Evolutionary conservation across 2,113 vertebrate species (phyloP).

Genomic region (Turnix velox): DNA sequence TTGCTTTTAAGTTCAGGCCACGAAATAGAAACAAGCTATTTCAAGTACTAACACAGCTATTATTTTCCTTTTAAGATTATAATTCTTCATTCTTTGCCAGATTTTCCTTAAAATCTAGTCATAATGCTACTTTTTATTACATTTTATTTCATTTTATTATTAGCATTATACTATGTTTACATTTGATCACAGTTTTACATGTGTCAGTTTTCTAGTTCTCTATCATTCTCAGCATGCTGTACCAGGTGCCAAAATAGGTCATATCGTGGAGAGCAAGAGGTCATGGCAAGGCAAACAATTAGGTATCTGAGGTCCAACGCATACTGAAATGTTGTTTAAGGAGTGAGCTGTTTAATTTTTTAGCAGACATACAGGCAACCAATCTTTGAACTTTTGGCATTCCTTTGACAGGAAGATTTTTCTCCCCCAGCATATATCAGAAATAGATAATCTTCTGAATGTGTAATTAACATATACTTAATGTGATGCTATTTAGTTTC

Average conservation of each 20-base stretch:
- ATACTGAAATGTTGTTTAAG: neutral
- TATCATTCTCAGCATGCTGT: neutral
- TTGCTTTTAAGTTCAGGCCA: neutral
- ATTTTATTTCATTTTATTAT: neutral
- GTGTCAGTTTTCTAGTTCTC: neutral
- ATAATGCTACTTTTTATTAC: neutral
- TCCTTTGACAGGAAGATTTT: neutral
- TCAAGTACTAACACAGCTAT: neutral
- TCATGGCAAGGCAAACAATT: neutral
- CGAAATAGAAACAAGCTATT: neutral
- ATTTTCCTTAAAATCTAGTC: neutral
- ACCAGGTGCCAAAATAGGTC: neutral
- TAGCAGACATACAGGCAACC: accelerated
- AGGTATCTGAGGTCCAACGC: neutral
- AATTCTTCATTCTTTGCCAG: neutral
- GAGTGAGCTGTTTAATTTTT: neutral
- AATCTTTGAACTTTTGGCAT: neutral
- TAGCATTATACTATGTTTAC: neutral
- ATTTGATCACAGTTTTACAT: neutral
- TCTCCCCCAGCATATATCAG: neutral
- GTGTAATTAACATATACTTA: neutral
- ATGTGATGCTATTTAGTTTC: neutral
- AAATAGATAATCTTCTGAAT: neutral
- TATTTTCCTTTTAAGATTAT: neutral
- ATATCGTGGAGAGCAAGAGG: neutral